phyloP scores from a whole-genome alignment of 2,888 invertebrate genomes.

The Aromia moschata region DNA sequence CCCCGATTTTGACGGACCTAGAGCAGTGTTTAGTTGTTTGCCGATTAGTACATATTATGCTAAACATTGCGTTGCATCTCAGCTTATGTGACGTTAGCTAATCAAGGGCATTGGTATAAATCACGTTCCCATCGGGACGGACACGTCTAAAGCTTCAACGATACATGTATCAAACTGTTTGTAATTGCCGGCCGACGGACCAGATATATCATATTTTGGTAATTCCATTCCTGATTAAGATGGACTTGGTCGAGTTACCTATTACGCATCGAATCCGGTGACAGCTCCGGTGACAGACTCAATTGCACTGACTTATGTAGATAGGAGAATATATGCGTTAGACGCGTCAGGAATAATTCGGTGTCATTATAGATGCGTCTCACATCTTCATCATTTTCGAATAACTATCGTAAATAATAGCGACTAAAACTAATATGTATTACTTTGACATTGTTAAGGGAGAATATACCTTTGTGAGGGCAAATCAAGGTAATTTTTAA shows the following conservation, averaged over 20 bases:
- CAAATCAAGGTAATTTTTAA: too few relatives aligned
- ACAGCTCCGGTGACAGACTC: constrained; percentile 18
- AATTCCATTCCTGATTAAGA: constrained; percentile 48
- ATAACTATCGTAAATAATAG: too few relatives aligned
- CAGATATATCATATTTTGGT: constrained; percentile 53
- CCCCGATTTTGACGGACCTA: constrained; percentile 55
- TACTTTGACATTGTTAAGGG: too few relatives aligned
- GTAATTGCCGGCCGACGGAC: constrained; percentile 50
- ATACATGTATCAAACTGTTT: constrained; percentile 55
- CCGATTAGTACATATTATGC: constrained; percentile 61
- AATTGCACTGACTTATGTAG: constrained; percentile 12
- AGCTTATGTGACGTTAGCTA: constrained; percentile 58
- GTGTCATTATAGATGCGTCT: neutral
- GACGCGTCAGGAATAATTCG: neutral
- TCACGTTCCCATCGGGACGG: constrained; percentile 59
- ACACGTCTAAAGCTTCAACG: constrained; percentile 54
- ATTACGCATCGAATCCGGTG: constrained; percentile 34
- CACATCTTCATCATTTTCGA: too few relatives aligned
- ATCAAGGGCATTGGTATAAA: constrained; percentile 60
- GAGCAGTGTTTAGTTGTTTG: constrained; percentile 54
- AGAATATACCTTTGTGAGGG: too few relatives aligned
- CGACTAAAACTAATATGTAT: too few relatives aligned
- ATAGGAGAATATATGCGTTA: too few relatives aligned
- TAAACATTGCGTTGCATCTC: constrained; percentile 59
- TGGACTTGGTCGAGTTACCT: constrained; percentile 36